Evolutionary conservation across 2,797 vertebrate genomes (phyloP), one percentile per base, ranked within the genome.

Genomic region (Lepus townsendii): DNA sequence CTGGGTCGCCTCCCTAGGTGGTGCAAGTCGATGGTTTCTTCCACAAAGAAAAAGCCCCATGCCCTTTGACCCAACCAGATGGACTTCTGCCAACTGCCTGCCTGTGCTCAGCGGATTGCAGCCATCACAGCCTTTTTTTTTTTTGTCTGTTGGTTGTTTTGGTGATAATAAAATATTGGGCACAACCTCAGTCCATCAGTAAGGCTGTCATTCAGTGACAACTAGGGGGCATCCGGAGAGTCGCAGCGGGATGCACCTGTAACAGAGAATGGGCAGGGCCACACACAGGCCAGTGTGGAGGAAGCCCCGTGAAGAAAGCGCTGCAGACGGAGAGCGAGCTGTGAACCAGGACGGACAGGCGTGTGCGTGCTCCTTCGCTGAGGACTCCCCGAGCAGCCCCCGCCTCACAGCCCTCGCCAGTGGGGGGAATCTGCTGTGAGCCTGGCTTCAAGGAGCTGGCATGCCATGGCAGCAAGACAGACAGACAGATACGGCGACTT

Each of bases 361-460:
- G 5, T 16, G 62, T 1, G 3, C 57, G 57, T 26, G 1, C 16
- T 42, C 14, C 5, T 24, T 24, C 32, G 11, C 19, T 1, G 47
- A 63, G 35, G 12, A 12, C 17, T 47, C 76, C 42, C 50, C 6
- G 63, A 72, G 69, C 30, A 22, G 47, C 54, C 54, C 32, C 7
- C 62, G 42, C 22, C 7, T 26, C 32, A 11, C 42, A 30, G 32
- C 10, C 10, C 42, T 63, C 0, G 2, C 42, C 19, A 6, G 11
- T 4, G 0, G 30, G 69, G 66, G 32, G 35, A 30, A 12, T 76
- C 32, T 42, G 83, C 12, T 0, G n/a, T 3, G 22, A 60, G 11
- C 47, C 32, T 3, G 6, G 22, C 30, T 22, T 30, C 10, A 1
- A 0, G 1, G 20, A 66, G 57, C 57, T 9, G 26, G 35, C 13